Evolutionary conservation across 2,113 vertebrate species (phyloP).

Genomic region (Gnathonemus echidnorhynchus): DNA sequence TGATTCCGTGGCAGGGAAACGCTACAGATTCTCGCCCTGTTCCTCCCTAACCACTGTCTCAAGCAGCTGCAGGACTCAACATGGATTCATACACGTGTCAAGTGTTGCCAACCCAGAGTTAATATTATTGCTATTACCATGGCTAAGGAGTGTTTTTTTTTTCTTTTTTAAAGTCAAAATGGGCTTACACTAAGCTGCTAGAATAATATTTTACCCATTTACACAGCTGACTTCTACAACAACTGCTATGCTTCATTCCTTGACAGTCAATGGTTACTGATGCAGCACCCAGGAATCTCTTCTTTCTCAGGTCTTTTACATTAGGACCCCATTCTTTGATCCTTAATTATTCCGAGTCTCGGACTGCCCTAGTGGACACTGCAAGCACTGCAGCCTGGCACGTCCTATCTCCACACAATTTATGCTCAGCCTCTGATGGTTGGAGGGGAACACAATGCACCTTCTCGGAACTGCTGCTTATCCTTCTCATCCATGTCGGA

Average conservation of each 20-base stretch:
- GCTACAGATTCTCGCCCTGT: not conserved
- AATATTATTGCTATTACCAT: not conserved
- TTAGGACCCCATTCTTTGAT: not conserved
- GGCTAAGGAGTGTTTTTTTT: not conserved
- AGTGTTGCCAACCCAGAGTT: not conserved
- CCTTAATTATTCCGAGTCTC: not conserved
- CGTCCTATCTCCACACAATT: no score
- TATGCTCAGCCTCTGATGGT: conserved; percentile 53
- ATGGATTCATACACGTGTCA: not conserved
- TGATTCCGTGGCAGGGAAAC: not conserved
- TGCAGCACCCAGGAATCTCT: not conserved
- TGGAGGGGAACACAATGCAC: conserved; percentile 24
- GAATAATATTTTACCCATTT: not conserved
- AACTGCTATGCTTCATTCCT: not conserved
- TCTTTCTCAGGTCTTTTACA: not conserved
- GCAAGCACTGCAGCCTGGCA: not conserved
- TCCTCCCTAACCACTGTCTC: not conserved
- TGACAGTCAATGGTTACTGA: not conserved
- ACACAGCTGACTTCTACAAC: not conserved
- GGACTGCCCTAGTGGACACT: not conserved
- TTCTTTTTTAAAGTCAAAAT: not conserved
- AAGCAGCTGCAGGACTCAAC: not conserved
- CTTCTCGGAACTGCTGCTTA: conserved; percentile 42
- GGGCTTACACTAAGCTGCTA: not conserved
- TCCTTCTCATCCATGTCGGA: conserved; percentile 58